These are phyloP conservation scores for Eclectus roratus DNA, from an alignment of 2,113 vertebrate species.

Conservation along the genomic window DNA sequence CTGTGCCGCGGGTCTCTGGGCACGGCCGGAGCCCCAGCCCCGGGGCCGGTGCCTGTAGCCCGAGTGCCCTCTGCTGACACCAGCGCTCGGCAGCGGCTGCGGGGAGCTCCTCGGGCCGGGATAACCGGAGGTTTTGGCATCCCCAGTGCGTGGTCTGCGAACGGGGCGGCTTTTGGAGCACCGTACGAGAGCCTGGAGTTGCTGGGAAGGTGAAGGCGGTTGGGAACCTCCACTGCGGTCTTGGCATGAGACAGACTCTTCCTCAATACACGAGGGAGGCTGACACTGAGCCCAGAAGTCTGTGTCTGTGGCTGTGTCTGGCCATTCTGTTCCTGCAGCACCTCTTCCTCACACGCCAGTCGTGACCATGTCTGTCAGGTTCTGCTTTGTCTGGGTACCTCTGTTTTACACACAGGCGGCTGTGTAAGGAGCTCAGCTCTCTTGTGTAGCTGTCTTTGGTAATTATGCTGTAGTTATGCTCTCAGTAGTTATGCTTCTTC, in stretches of 20 bases:
- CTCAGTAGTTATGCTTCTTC: neutral
- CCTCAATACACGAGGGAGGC: neutral
- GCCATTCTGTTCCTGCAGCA: neutral
- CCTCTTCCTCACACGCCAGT: rapidly evolving
- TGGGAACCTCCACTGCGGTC: neutral
- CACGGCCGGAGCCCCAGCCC: neutral
- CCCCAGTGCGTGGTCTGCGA: rapidly evolving
- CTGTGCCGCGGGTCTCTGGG: neutral
- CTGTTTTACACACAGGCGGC: neutral
- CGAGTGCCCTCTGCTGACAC: constrained; percentile 48
- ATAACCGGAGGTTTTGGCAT: neutral
- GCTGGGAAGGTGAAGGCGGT: neutral
- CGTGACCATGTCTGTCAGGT: rapidly evolving
- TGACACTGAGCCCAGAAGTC: neutral
- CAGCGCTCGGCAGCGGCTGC: neutral
- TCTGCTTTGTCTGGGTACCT: neutral
- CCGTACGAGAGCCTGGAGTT: neutral
- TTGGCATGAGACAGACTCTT: too few species aligned
- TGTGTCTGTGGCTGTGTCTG: neutral
- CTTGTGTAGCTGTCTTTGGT: neutral
- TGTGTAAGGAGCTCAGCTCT: neutral
- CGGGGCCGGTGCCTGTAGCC: neutral
- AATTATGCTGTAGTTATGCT: neutral
- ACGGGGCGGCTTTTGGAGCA: neutral
- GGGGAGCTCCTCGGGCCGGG: neutral